A percentile compares a stretch with the other conserved stretches of the same genome.
phyloP scores from a whole-genome alignment of 2,888 invertebrate genomes.

The Dione vanillae region DNA sequence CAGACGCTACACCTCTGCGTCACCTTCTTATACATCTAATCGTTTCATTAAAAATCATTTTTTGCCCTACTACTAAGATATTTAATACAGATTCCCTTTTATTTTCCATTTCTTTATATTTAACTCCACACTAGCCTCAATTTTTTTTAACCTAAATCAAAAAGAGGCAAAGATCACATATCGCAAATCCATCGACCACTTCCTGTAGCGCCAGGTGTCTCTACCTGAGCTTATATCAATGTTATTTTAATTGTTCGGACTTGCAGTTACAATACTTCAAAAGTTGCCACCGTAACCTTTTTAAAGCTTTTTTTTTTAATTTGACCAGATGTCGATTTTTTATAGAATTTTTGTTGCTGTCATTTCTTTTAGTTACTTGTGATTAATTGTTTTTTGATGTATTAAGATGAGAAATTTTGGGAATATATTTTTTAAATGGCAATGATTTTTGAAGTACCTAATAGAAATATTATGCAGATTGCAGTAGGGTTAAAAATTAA shows the following conservation, averaged over 20 bases:
- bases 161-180: constrained; percentile 35
- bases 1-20: too few relatives aligned
- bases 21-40: too few relatives aligned
- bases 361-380: constrained; percentile 2
- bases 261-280: not conserved
- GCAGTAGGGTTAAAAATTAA: too few relatives aligned
- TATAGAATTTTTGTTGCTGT: not conserved
- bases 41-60: too few relatives aligned
- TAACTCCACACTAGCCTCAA: too few relatives aligned
- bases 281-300: constrained; percentile 9
- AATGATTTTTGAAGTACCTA: too few relatives aligned
- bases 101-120: too few relatives aligned
- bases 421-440: not conserved
- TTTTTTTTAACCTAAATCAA: not conserved
- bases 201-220: constrained; percentile 44
- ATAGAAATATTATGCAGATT: too few relatives aligned
- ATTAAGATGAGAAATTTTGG: not conserved
- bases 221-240: constrained; percentile 7
- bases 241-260: constrained; percentile 22
- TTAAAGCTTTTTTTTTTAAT: constrained; percentile 3
- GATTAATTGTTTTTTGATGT: not conserved
- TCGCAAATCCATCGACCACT: constrained; percentile 35
- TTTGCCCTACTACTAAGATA: too few relatives aligned
- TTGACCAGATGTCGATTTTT: constrained; percentile 15
- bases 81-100: too few relatives aligned